A percentile compares a stretch with the other conserved stretches of the same genome.
phyloP scores from a whole-genome alignment of 2,797 vertebrate genomes.

The Sebastes ruberrimus region DNA sequence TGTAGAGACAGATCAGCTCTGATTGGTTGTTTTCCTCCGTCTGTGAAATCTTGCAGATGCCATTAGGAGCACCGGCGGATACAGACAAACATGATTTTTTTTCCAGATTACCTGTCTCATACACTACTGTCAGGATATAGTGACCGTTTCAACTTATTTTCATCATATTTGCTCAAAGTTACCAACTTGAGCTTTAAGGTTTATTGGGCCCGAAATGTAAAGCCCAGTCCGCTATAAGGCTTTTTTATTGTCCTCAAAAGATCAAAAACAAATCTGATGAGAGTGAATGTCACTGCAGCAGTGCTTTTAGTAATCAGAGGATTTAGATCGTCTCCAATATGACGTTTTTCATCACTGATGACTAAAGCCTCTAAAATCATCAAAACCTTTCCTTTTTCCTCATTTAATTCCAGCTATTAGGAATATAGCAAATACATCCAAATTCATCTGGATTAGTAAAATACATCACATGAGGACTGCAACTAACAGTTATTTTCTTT shows the following conservation, averaged over 20 bases:
- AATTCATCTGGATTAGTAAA: background rate
- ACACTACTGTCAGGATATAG: no score
- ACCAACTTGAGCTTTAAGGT: background rate
- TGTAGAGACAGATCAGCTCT: no score
- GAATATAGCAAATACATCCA: background rate
- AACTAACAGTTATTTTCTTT: background rate
- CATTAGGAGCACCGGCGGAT: no score
- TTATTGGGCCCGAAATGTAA: background rate
- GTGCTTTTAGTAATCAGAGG: background rate
- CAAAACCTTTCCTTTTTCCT: background rate
- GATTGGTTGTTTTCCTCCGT: no score
- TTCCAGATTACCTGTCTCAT: no score
- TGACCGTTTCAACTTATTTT: no score
- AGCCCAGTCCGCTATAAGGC: background rate
- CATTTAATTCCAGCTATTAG: background rate
- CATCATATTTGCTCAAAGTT: no score
- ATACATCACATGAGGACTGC: background rate
- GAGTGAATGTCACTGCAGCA: background rate
- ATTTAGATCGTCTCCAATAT: background rate
- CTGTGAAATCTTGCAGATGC: no score
- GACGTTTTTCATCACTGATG: background rate
- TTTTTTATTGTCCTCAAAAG: background rate
- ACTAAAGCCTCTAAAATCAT: background rate
- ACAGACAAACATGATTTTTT: no score
- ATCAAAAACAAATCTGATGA: background rate